Percentiles rank a stretch among this genome's conserved stretches.
phyloP scores from a whole-genome alignment of 2,888 invertebrate species.

The Eupithecia dodoneata region DNA sequence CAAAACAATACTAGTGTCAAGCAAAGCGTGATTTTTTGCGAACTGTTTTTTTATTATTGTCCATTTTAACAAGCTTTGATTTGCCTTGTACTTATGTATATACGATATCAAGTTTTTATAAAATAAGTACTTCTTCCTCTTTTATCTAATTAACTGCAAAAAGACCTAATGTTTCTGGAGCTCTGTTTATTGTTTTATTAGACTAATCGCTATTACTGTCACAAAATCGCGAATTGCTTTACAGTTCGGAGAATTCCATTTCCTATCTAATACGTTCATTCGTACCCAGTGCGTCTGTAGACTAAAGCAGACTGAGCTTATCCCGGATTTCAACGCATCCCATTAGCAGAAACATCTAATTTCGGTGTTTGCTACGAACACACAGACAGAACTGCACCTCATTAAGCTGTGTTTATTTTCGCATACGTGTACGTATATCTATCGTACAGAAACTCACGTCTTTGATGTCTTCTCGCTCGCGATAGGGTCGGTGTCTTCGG shows the following conservation, averaged over 20 bases:
- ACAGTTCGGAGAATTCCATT: not conserved
- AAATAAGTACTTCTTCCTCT: too few relatives aligned
- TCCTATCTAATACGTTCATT: not conserved
- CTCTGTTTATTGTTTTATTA: not conserved
- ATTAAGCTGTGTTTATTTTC: constrained; percentile 72
- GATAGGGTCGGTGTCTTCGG: constrained; percentile 83
- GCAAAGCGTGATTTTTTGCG: too few relatives aligned
- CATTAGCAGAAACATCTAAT: constrained; percentile 67
- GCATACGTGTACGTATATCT: constrained; percentile 35
- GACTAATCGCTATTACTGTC: not conserved
- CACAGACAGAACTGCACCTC: constrained; percentile 63
- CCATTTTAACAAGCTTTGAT: too few relatives aligned
- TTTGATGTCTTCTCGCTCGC: constrained; percentile 79
- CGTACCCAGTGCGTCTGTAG: constrained; percentile 1
- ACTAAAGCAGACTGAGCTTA: constrained; percentile 29
- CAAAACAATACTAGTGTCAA: too few relatives aligned
- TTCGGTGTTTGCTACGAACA: constrained; percentile 58
- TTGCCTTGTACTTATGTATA: too few relatives aligned
- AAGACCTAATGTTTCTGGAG: too few relatives aligned
- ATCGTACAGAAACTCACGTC: constrained; percentile 70
- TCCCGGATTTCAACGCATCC: constrained; percentile 54
- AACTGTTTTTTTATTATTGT: too few relatives aligned
- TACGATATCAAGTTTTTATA: too few relatives aligned
- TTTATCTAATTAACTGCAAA: too few relatives aligned
- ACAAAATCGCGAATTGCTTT: not conserved